Evolutionary conservation across 1,140 invertebrate genomes (phyloP), one percentile per base, ranked within the genome.

Genomic region (Penaeus indicus): DNA sequence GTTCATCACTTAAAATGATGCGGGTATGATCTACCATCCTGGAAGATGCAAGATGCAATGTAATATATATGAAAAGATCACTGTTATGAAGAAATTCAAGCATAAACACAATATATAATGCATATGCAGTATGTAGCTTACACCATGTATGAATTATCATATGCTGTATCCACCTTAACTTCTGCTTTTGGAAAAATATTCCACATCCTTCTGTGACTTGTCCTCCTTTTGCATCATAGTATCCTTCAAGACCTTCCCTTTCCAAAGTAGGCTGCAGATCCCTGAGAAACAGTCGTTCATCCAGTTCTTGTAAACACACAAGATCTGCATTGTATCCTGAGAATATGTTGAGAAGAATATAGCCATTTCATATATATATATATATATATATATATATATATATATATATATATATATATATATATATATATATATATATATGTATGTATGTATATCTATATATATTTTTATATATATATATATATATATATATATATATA

Each of bases 281-380:
- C 90, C 94, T 92, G 25, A 95, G 92, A 92, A 96, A 98, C 42
- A 98, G 93, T 93, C 96, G 97, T 38, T 91, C 92, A 92, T 98
- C 97, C 0, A 98, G 96, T 94, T 99, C 98, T 95, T 99, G 98
- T 21, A 99, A 93, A 92, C 97, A 98, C 63, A 98, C 94, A 75
- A 99, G 93, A 93, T 99, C 97, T 60, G 95, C 95, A 94, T 98
- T 96, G 91, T 98, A 99, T 25, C 97, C 97, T 95, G 90, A 18
- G 64, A 72, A 7, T 21, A 47, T n/a, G 25, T 21, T 90, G 85
- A 85, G 18, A 62, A 4, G 11, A 91, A 22, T 38, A 47, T 79
- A 42, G 54, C 16, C 5, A 54, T 54, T 54, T 11, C 5, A 42
- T 42, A 42, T 42, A 42, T 42, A 42, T 42, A 42, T 38, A 38